Percentiles rank a stretch among this genome's conserved stretches.
These are phyloP conservation scores for Hyalella azteca DNA, from an alignment of 2,888 invertebrate species.

Conservation along the genomic window DNA sequence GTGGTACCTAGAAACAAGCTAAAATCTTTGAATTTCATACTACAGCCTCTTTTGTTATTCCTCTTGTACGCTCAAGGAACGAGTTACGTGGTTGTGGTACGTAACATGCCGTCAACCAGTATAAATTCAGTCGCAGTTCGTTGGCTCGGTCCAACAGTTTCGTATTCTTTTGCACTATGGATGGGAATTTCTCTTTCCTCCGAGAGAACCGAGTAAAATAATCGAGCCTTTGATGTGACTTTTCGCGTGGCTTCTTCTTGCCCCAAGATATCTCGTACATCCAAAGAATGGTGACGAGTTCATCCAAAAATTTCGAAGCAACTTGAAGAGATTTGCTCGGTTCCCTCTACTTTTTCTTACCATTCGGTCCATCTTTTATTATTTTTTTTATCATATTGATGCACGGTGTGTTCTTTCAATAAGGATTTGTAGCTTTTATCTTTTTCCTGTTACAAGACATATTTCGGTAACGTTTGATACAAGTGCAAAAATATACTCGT, in stretches of 20 bases:
- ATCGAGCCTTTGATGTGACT: slow-evolving; percentile 34
- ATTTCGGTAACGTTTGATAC: neutral
- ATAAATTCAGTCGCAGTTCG: slow-evolving; percentile 36
- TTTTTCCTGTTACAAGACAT: slow-evolving; percentile 12
- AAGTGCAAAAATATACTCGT: neutral
- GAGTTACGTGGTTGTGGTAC: slow-evolving; percentile 30
- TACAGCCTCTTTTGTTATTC: slow-evolving; percentile 27
- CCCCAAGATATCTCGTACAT: slow-evolving; percentile 20
- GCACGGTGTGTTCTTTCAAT: slow-evolving; percentile 37
- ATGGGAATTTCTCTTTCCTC: slow-evolving; percentile 57
- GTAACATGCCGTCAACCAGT: slow-evolving; percentile 12
- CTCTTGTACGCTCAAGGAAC: slow-evolving; percentile 32
- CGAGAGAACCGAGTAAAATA: slow-evolving; percentile 36
- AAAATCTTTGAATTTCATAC: neutral
- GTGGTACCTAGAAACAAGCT: neutral
- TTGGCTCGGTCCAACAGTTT: slow-evolving; percentile 33
- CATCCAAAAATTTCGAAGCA: slow-evolving; percentile 24
- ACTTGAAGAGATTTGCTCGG: slow-evolving; percentile 33
- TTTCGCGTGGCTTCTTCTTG: slow-evolving; percentile 19
- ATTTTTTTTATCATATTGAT: slow-evolving; percentile 25
- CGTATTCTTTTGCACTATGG: slow-evolving; percentile 55
- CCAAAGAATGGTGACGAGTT: slow-evolving; percentile 25
- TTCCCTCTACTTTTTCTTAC: slow-evolving; percentile 17
- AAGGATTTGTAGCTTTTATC: slow-evolving; percentile 24
- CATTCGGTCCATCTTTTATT: slow-evolving; percentile 30